Evolutionary conservation across 1,140 invertebrate genomes (phyloP), one percentile per base, ranked within the genome.

Genomic region (Monomorium pharaonis): DNA sequence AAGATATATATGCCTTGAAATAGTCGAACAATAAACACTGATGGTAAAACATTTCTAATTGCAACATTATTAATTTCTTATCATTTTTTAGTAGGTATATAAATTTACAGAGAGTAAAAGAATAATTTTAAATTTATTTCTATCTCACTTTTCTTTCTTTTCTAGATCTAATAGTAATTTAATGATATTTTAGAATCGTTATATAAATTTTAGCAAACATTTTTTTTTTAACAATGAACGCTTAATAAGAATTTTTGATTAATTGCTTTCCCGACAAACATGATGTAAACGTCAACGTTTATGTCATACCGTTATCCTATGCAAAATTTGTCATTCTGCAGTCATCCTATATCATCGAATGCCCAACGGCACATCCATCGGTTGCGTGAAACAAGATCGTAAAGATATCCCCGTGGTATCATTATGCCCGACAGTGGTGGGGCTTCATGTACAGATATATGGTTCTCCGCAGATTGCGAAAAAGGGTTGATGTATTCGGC

Each of bases 341-440:
- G 14, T 21, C 44, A 67, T 42, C 14, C 3, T 42, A 24, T 30
- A 56, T 7, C 7, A 30, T 42, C 12, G n/a, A 44, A 30, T 58
- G 30, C 54, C 14, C 77, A 44, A 81, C 24, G 2, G 18, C 16
- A 10, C 18, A 44, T 44, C 33, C 18, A 44, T 47, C 33, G 21
- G 47, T 70, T 33, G 33, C 49, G 78, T 72, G 65, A 81, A 81
- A 81, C 42, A 58, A 18, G 12, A 30, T 72, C 65, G 24, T 81
- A 81, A 81, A 81, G 49, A 56, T 81, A 70, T 58, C 7, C 9
- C 27, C 21, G 18, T 42, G 37, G 24, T 72, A 21, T 56, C 47
- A 70, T 81, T 70, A 81, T n/a, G 21, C 44, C 51, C 76, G 16
- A 44, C 42, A 21, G 24, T 42, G 2, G 30, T 70, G n/a, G n/a